Percentiles rank a stretch among this genome's conserved stretches.
These are phyloP conservation scores for Zosterops japonicus DNA, from an alignment of 2,113 vertebrate species.

Conservation along the genomic window DNA sequence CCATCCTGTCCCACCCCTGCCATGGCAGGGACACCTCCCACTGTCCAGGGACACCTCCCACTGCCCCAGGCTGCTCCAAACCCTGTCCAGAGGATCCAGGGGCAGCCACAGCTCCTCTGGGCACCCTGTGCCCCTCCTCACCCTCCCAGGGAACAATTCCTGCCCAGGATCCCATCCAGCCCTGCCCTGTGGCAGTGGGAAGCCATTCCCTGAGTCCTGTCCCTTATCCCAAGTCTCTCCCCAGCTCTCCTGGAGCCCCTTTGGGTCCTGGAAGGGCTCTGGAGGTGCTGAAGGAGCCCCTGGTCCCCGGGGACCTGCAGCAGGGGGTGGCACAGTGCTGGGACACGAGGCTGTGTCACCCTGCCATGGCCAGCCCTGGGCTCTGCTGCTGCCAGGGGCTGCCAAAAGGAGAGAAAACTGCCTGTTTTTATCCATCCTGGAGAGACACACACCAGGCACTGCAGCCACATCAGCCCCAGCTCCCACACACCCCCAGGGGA, in stretches of 20 bases:
- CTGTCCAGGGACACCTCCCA: background rate
- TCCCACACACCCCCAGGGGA: background rate
- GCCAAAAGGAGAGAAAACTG: background rate
- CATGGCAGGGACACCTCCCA: background rate
- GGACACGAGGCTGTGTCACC: background rate
- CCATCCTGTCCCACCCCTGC: background rate
- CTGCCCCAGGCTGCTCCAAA: background rate
- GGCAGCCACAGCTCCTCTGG: background rate
- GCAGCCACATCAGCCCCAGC: fast-evolving
- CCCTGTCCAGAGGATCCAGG: background rate
- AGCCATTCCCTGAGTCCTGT: background rate
- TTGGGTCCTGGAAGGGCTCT: background rate
- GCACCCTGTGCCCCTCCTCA: background rate
- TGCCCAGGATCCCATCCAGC: background rate
- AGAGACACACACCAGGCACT: background rate
- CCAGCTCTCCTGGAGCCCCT: background rate
- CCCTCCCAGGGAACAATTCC: background rate
- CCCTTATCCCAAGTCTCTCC: fast-evolving
- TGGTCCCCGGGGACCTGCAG: background rate
- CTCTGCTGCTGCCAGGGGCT: background rate
- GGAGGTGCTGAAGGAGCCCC: background rate
- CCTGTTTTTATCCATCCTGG: fast-evolving
- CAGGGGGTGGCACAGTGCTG: background rate
- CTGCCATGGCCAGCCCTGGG: background rate
- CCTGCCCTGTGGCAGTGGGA: background rate